Percentiles rank a stretch among this genome's conserved stretches.
These are phyloP conservation scores for Hyposoter dolosus DNA, from an alignment of 2,888 invertebrate genomes.

Conservation along the genomic window DNA sequence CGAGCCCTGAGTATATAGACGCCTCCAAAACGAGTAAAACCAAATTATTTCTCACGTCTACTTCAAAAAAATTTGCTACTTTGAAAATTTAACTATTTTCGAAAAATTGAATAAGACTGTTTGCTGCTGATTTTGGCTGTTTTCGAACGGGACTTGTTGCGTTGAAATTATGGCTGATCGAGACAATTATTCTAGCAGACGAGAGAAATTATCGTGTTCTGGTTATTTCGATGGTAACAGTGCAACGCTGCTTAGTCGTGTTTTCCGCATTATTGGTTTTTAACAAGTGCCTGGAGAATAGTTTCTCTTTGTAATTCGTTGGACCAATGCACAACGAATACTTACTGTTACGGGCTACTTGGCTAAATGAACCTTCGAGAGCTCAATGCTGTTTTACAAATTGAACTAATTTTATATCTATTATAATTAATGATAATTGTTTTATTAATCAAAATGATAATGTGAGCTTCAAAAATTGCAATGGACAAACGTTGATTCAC, in stretches of 20 bases:
- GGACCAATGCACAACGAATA: not conserved
- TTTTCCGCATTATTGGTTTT: constrained; percentile 2
- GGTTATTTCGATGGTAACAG: not conserved
- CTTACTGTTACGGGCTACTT: not conserved
- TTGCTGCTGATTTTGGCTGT: not conserved
- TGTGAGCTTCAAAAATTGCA: too few relatives aligned
- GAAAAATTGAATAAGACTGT: not conserved
- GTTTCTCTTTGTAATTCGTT: not conserved
- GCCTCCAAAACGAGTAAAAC: not conserved
- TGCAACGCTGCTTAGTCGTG: not conserved
- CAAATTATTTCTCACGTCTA: not conserved
- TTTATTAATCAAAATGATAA: too few relatives aligned
- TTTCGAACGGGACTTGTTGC: not conserved
- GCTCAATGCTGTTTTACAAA: not conserved
- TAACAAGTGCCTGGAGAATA: not conserved
- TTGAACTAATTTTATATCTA: not conserved
- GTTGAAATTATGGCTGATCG: not conserved
- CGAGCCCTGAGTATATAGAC: not conserved
- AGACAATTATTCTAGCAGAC: not conserved
- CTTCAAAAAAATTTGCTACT: not conserved
- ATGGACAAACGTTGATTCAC: too few relatives aligned
- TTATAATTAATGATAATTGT: not conserved
- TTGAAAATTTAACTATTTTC: not conserved
- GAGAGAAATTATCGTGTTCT: not conserved
- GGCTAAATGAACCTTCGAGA: not conserved